Evolutionary conservation across 2,888 invertebrate species (phyloP).

Genomic region (Neuroscelio doddi): DNA sequence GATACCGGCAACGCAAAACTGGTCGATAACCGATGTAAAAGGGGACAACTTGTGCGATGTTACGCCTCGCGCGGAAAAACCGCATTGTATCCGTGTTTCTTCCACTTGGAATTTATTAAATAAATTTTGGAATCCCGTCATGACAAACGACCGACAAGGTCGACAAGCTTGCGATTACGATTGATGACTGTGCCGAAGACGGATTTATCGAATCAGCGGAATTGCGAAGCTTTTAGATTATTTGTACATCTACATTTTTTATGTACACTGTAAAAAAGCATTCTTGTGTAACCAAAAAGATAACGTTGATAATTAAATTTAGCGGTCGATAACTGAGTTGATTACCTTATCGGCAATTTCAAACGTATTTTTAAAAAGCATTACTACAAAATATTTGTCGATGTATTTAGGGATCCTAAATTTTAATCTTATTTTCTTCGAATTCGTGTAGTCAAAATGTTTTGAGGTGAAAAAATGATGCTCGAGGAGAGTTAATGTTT

Average conservation of each 20-base stretch:
- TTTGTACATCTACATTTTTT: too few relatives aligned
- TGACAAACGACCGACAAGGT: conserved; percentile 19
- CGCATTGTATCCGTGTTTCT: conserved; percentile 10
- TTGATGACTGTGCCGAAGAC: not conserved
- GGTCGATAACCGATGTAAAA: conserved; percentile 9
- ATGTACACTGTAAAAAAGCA: too few relatives aligned
- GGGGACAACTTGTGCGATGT: conserved; percentile 5
- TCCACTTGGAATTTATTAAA: conserved; percentile 13
- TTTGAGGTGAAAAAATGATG: not conserved
- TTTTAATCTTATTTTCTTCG: too few relatives aligned
- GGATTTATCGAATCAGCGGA: not conserved
- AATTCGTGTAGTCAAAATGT: not conserved
- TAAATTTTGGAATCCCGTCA: conserved; percentile 16
- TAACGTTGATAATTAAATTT: too few relatives aligned
- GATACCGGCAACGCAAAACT: conserved; percentile 11
- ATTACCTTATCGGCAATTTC: too few relatives aligned
- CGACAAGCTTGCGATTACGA: not conserved
- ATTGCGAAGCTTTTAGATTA: not conserved
- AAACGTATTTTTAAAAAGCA: too few relatives aligned
- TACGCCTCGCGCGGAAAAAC: conserved; percentile 11
- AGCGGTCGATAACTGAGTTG: too few relatives aligned
- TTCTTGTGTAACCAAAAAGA: too few relatives aligned
- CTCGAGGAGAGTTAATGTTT: conserved; percentile 1
- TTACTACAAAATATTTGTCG: too few relatives aligned
- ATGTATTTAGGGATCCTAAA: too few relatives aligned